These are phyloP conservation scores for Melitaea cinxia DNA, from an alignment of 1,140 invertebrate species.

Conservation along the genomic window DNA sequence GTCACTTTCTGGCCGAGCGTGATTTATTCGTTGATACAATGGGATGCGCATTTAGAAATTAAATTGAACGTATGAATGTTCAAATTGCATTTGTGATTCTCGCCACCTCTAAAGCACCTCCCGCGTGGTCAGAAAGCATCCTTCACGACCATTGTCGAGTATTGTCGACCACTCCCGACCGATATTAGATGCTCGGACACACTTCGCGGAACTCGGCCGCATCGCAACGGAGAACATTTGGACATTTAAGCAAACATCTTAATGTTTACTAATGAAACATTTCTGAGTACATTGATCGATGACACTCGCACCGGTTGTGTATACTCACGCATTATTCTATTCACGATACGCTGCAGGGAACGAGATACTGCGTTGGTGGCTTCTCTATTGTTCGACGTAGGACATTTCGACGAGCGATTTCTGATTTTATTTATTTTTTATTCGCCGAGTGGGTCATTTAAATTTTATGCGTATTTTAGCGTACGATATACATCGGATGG, in stretches of 20 bases:
- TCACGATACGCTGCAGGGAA: constrained; percentile 65
- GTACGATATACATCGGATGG: constrained; percentile 56
- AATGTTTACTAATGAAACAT: constrained; percentile 81
- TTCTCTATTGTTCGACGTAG: constrained; percentile 59
- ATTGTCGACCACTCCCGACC: constrained; percentile 47
- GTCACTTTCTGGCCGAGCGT: constrained; percentile 46
- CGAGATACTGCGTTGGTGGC: constrained; percentile 68
- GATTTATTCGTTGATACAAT: constrained; percentile 45
- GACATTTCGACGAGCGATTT: constrained; percentile 52
- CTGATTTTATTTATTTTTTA: constrained; percentile 44
- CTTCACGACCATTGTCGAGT: constrained; percentile 51
- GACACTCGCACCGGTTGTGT: constrained; percentile 57
- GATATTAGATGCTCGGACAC: constrained; percentile 54
- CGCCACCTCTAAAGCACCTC: constrained; percentile 57
- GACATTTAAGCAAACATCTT: constrained; percentile 80
- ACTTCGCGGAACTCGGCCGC: constrained; percentile 67
- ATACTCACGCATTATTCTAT: constrained; percentile 69
- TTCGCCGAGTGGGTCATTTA: constrained; percentile 60
- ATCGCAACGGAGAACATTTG: constrained; percentile 62
- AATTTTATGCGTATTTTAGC: constrained; percentile 76
- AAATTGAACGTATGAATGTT: constrained; percentile 37
- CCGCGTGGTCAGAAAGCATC: constrained; percentile 52
- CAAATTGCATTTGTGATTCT: constrained; percentile 57
- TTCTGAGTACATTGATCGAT: constrained; percentile 77
- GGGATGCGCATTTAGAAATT: constrained; percentile 36